Conservation (phyloP, 2,888 invertebrate species). For the Tipula unca region DNA sequence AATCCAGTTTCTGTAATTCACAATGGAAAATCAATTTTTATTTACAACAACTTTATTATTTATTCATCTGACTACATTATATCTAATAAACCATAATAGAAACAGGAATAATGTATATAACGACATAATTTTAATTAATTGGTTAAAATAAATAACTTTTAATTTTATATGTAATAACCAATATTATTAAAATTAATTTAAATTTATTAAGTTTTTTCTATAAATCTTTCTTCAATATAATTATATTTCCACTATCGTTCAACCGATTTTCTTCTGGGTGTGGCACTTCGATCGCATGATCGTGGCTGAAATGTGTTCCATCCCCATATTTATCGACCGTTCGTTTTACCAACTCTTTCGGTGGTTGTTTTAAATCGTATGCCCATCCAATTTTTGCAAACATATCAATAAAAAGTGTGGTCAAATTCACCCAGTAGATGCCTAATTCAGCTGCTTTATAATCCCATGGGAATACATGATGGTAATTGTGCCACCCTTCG, state of each 20-base stretch:
- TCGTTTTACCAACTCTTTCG: slow-evolving; percentile 47
- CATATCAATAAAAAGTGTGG: slow-evolving; percentile 59
- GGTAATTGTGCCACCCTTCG: slow-evolving; percentile 92
- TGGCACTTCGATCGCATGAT: slow-evolving; percentile 1
- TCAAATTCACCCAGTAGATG: slow-evolving; percentile 53
- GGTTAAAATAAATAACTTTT: too few relatives aligned
- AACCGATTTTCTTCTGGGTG: slow-evolving; percentile 1
- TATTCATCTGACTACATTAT: background rate
- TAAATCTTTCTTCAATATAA: background rate
- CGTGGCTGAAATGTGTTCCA: background rate
- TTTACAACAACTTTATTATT: background rate
- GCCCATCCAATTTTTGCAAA: slow-evolving; percentile 57
- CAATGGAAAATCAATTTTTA: too few relatives aligned
- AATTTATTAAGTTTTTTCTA: background rate
- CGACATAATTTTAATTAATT: background rate
- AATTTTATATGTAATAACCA: background rate
- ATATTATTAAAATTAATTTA: background rate
- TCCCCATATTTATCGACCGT: slow-evolving; percentile 47
- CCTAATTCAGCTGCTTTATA: slow-evolving; percentile 87
- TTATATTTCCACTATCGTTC: slow-evolving; percentile 10
- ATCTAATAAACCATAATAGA: background rate
- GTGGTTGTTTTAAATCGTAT: slow-evolving; percentile 61
- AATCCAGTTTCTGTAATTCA: too few relatives aligned
- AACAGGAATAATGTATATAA: background rate
- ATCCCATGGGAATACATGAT: slow-evolving; percentile 89